Conservation (phyloP, 2,113 vertebrate species). For the Peucedramus taeniatus region DNA sequence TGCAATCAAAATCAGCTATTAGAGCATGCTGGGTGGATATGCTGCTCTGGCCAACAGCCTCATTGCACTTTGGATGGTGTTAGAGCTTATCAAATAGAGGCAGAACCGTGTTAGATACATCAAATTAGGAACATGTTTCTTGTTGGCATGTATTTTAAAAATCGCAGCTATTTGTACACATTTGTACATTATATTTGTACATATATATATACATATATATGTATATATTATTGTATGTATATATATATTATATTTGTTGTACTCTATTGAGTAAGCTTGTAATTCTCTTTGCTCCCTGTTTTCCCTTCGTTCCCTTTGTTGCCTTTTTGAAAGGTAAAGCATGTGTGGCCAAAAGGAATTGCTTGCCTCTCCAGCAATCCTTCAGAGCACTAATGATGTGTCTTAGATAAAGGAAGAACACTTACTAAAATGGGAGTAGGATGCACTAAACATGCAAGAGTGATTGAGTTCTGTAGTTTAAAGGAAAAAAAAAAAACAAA, state of each 20-base stretch:
- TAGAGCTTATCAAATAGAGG: neutral
- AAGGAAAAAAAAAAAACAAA: neutral
- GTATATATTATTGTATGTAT: too few relatives aligned
- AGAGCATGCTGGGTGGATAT: neutral
- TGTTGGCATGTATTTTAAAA: neutral
- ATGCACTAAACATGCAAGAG: neutral
- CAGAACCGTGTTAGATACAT: neutral
- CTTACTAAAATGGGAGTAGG: neutral
- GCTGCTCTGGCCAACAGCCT: neutral
- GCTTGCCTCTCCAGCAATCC: neutral
- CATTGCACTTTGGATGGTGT: neutral
- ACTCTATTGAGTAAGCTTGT: neutral
- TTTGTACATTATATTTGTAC: too few relatives aligned
- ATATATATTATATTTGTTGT: neutral
- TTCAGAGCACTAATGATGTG: neutral
- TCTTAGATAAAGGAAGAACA: neutral
- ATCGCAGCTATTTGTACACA: neutral
- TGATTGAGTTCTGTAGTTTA: neutral
- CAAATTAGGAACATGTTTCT: neutral
- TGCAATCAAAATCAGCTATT: constrained; percentile 18
- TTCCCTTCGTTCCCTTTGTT: neutral
- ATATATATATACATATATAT: fast-evolving
- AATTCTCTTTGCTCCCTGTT: neutral
- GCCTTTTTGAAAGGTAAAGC: neutral
- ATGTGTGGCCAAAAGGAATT: neutral